Conservation (phyloP, 2,113 vertebrate species). For the Colius striatus region DNA sequence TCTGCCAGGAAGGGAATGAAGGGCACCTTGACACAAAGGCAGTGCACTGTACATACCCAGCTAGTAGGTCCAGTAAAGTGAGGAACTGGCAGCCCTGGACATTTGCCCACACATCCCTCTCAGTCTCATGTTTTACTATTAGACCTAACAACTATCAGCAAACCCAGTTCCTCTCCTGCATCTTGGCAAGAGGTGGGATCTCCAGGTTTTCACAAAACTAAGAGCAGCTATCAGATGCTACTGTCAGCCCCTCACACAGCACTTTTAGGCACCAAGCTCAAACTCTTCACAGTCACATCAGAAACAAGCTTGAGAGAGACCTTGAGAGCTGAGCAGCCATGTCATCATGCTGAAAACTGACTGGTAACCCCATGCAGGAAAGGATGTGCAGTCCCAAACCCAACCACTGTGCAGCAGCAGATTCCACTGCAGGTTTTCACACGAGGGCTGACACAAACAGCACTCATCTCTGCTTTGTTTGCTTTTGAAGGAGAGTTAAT, state of each 20-base stretch:
- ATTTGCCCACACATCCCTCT: neutral
- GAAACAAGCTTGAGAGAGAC: neutral
- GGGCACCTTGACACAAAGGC: neutral
- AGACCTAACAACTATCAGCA: neutral
- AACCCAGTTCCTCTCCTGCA: neutral
- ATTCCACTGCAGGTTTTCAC: neutral
- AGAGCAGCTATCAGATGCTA: neutral
- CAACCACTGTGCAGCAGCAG: neutral
- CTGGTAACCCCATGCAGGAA: neutral
- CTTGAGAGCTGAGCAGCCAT: neutral
- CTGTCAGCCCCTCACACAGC: neutral
- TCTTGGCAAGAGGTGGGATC: accelerated
- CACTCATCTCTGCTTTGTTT: no score
- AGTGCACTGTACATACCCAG: neutral
- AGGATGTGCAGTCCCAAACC: neutral
- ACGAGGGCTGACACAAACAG: neutral
- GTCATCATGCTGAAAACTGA: neutral
- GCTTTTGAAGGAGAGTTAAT: no score
- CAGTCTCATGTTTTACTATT: neutral
- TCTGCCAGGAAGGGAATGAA: neutral
- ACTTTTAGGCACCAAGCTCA: neutral
- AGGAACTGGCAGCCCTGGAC: neutral
- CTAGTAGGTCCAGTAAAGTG: neutral
- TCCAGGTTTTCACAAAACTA: neutral
- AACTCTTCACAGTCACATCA: neutral